Evolutionary conservation across 2,888 invertebrate genomes (phyloP).

Genomic region (Caenorhabditis macrosperma): DNA sequence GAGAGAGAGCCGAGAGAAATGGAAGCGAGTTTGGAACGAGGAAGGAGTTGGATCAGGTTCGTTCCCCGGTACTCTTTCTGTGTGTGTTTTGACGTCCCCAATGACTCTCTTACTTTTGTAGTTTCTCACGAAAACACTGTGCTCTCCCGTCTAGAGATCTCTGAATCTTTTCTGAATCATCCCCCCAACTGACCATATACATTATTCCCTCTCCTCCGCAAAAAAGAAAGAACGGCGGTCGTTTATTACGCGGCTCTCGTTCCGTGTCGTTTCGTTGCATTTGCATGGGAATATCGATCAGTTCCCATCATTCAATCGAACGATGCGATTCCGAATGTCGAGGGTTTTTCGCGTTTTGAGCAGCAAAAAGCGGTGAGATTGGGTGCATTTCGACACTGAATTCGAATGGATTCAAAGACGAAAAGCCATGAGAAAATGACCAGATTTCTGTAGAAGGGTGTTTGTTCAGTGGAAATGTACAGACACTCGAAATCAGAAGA

Average conservation of each 20-base stretch:
- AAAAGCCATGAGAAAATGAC: no score
- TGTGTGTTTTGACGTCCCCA: not conserved
- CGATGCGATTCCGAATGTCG: constrained; percentile 18
- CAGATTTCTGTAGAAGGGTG: no score
- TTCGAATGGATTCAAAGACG: no score
- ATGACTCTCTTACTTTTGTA: no score
- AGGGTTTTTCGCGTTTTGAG: constrained; percentile 4
- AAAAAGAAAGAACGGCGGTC: not conserved
- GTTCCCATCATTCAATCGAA: constrained; percentile 28
- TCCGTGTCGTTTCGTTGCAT: constrained; percentile 16
- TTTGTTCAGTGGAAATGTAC: no score
- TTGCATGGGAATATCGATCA: constrained; percentile 38
- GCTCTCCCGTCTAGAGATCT: not conserved
- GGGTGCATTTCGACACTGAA: no score
- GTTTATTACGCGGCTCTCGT: constrained; percentile 6
- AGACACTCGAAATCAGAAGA: no score
- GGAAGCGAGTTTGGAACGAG: constrained; percentile 35
- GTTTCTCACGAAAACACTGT: no score
- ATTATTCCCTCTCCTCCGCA: not conserved
- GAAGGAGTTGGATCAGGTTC: constrained; percentile 44
- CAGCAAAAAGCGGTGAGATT: constrained; percentile 10
- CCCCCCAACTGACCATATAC: not conserved
- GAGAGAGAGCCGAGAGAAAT: constrained; percentile 11
- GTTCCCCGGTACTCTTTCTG: constrained; percentile 7
- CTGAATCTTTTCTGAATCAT: constrained; percentile 1